A percentile compares a stretch with the other conserved stretches of the same genome.
These are phyloP conservation scores for Heliothis peltigera DNA, from an alignment of 2,888 invertebrate species.

Conservation along the genomic window DNA sequence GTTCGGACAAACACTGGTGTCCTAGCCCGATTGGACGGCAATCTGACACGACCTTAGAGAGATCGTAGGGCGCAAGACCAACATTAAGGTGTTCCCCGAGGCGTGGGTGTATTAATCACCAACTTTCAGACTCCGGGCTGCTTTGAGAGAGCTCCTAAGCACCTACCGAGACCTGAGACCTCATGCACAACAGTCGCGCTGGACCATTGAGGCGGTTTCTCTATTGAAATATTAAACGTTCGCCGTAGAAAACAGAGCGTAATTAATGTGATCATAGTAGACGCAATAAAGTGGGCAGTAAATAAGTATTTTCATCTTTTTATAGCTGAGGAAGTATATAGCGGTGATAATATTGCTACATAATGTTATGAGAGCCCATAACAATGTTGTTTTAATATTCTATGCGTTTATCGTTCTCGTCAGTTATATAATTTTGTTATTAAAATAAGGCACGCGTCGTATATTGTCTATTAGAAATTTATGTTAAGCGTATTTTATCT, in stretches of 20 bases:
- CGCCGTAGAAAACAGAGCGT: slow-evolving; percentile 69
- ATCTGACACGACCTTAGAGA: too few relatives aligned
- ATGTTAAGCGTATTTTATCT: slow-evolving; percentile 26
- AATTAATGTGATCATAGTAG: slow-evolving; percentile 76
- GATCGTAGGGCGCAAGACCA: too few relatives aligned
- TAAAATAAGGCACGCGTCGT: slow-evolving; percentile 41
- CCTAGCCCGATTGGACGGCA: too few relatives aligned
- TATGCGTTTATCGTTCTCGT: slow-evolving; percentile 69
- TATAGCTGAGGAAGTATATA: slow-evolving; percentile 72
- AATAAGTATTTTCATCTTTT: slow-evolving; percentile 78
- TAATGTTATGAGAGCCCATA: slow-evolving; percentile 67
- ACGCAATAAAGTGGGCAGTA: slow-evolving; percentile 76
- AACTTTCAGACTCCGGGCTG: too few relatives aligned
- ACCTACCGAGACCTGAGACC: too few relatives aligned
- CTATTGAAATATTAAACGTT: slow-evolving; percentile 72
- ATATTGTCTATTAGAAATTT: slow-evolving; percentile 42
- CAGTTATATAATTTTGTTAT: slow-evolving; percentile 54
- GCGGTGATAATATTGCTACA: slow-evolving; percentile 64
- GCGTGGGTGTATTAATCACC: too few relatives aligned
- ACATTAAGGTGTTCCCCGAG: too few relatives aligned
- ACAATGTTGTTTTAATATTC: slow-evolving; percentile 73
- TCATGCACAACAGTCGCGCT: too few relatives aligned
- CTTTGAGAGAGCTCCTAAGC: too few relatives aligned
- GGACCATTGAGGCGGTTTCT: too few relatives aligned
- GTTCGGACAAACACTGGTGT: too few relatives aligned